Evolutionary conservation across 2,888 invertebrate species (phyloP).

Genomic region (Carpatolechia fugitivella): DNA sequence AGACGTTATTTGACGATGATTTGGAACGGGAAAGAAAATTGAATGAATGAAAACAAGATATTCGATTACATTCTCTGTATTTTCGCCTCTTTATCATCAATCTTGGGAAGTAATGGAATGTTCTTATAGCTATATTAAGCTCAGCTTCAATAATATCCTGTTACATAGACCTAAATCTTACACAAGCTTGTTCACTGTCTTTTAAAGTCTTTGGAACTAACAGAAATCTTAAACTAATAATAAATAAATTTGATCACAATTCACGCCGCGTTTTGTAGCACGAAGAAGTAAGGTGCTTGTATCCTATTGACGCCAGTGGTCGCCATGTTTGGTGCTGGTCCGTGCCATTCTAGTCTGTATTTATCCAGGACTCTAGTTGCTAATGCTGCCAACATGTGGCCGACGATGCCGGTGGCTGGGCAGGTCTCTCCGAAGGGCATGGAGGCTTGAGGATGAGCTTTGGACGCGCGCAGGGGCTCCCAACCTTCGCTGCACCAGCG

Average conservation of each 20-base stretch:
- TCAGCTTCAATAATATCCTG: no score
- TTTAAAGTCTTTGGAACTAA: background rate
- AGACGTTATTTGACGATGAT: no score
- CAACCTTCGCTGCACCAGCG: constrained; percentile 61
- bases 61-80: background rate
- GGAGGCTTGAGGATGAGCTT: constrained; percentile 57
- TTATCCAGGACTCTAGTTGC: constrained; percentile 53
- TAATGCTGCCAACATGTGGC: constrained; percentile 51
- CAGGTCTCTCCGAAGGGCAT: constrained; percentile 63
- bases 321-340: constrained; percentile 48
- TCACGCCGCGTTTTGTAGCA: constrained; percentile 61
- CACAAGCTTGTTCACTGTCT: background rate
- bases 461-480: constrained; percentile 54
- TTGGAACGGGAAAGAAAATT: background rate
- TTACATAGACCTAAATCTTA: no score
- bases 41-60: background rate
- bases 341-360: constrained; percentile 72
- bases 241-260: background rate
- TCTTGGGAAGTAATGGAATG: background rate
- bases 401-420: constrained; percentile 54
- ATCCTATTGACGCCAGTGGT: constrained; percentile 60
- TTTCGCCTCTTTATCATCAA: background rate
- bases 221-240: background rate
- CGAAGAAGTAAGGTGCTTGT: constrained; percentile 64
- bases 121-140: background rate